These are phyloP conservation scores for Amphimallon solstitiale DNA, from an alignment of 2,888 invertebrate species.

Conservation along the genomic window DNA sequence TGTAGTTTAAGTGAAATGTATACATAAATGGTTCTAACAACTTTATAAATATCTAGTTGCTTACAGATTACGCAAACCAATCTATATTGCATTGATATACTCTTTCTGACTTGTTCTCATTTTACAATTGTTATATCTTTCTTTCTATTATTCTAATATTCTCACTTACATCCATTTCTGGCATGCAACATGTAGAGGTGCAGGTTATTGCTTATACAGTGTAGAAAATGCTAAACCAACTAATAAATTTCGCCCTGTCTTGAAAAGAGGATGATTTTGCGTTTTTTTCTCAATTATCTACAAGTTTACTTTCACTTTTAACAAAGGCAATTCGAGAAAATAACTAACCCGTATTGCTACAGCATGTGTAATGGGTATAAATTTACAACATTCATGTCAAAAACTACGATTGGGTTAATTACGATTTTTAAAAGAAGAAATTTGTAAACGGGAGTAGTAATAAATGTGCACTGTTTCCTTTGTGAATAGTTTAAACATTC, in stretches of 20 bases:
- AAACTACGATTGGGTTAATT: no score
- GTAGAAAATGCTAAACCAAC: background rate
- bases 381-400: background rate
- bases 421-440: no score
- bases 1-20: no score
- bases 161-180: background rate
- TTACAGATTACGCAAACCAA: no score
- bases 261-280: slow-evolving; percentile 31
- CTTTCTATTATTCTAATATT: background rate
- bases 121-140: no score
- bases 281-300: slow-evolving; percentile 13
- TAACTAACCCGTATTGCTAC: slow-evolving; percentile 17
- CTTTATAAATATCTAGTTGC: no score
- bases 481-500: no score
- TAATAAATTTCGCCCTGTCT: slow-evolving; percentile 9
- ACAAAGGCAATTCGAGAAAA: background rate
- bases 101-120: no score
- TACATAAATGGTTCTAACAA: no score
- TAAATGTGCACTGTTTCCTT: no score
- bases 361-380: slow-evolving; percentile 9
- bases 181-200: slow-evolving; percentile 7
- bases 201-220: slow-evolving; percentile 5
- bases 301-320: slow-evolving; percentile 7
- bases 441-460: no score
- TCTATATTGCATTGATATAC: no score